These are phyloP conservation scores for Metalampra italica DNA, from an alignment of 2,888 invertebrate genomes.

Conservation along the genomic window DNA sequence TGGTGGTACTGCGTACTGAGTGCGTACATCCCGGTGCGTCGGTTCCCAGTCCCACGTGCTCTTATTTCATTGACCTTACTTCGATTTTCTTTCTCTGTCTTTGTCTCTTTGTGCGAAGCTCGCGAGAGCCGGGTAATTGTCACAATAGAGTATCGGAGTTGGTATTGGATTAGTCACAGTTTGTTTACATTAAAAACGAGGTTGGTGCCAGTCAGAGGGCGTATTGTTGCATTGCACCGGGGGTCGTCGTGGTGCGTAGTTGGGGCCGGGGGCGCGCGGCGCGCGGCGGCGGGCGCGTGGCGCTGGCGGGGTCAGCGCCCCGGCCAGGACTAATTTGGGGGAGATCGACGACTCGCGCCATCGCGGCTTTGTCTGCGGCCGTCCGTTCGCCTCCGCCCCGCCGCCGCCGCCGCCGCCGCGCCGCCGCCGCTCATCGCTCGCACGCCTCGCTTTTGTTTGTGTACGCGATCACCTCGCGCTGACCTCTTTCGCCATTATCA, in stretches of 20 bases:
- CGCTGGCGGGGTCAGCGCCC: constrained; percentile 64
- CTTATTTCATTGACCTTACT: constrained; percentile 44
- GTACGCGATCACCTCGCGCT: constrained; percentile 24
- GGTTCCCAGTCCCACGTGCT: constrained; percentile 34
- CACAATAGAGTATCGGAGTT: constrained; percentile 15
- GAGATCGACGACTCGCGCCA: constrained; percentile 70
- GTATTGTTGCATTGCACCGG: constrained; percentile 1
- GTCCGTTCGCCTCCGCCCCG: constrained; percentile 42
- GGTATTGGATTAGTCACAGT: constrained; percentile 21
- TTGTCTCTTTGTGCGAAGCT: constrained; percentile 34
- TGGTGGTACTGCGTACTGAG: constrained; percentile 19
- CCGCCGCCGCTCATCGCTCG: constrained; percentile 13
- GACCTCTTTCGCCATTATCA: constrained; percentile 34
- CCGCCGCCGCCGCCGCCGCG: constrained; percentile 28
- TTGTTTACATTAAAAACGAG: constrained; percentile 18
- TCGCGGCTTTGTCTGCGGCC: constrained; percentile 68
- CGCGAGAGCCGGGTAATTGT: constrained; percentile 15
- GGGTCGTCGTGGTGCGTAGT: constrained; percentile 9
- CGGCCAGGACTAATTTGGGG: constrained; percentile 77
- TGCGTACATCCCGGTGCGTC: constrained; percentile 10
- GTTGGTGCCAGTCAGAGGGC: constrained; percentile 7
- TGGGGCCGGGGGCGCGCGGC: constrained; percentile 14
- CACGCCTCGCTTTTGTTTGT: constrained; percentile 51
- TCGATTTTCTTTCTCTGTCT: constrained; percentile 28
- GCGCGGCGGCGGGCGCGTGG: constrained; percentile 37